These are phyloP conservation scores for Temnothorax nylanderi DNA, from an alignment of 1,140 invertebrate species.

Conservation along the genomic window DNA sequence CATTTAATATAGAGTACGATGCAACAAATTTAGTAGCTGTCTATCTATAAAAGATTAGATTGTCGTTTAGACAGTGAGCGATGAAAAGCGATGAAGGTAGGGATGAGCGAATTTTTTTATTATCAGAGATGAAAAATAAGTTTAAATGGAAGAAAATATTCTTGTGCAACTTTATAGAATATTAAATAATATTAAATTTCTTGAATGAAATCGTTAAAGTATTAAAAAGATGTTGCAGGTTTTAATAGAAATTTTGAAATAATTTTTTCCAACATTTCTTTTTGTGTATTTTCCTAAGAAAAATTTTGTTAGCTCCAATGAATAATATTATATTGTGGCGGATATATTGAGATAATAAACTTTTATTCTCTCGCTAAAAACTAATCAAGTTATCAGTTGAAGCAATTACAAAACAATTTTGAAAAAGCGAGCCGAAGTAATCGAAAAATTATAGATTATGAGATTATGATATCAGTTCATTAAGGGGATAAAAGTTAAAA, in stretches of 20 bases:
- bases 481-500: not conserved
- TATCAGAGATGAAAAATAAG: not conserved
- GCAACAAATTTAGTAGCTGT: not conserved
- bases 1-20: not conserved
- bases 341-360: constrained; percentile 8
- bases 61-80: not conserved
- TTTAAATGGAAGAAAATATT: constrained; percentile 2
- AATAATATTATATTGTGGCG: not conserved
- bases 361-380: not conserved
- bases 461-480: not conserved
- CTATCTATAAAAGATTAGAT: not conserved
- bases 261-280: not conserved
- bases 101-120: not conserved
- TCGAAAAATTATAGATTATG: constrained; percentile 3
- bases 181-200: constrained; percentile 6
- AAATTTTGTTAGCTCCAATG: not conserved
- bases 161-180: not conserved
- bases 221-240: not conserved
- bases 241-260: constrained; percentile 16
- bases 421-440: not conserved
- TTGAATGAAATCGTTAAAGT: constrained; percentile 14
- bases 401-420: not conserved
- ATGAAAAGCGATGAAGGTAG: not conserved
- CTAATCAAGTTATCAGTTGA: constrained; percentile 5
- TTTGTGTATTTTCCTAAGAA: not conserved